A percentile compares a stretch with the other conserved stretches of the same genome.
Conservation (phyloP, 2,113 vertebrate genomes). For the Corythoichthys intestinalis region DNA sequence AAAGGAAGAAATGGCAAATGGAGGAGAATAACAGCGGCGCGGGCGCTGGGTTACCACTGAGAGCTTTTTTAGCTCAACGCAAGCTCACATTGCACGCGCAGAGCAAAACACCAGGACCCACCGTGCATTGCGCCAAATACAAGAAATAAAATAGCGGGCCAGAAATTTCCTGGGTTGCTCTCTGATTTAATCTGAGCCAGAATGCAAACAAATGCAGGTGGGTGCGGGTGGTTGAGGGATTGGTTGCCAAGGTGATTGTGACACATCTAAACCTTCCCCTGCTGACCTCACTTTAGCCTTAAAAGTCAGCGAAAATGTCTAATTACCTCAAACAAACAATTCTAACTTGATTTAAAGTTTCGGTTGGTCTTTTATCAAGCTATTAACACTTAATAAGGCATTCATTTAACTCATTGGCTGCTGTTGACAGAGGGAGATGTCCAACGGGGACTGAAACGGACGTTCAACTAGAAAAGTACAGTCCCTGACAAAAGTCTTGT, state of each 20-base stretch:
- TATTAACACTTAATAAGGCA: not conserved
- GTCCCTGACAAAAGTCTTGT: no score
- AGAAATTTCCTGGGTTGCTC: constrained; percentile 40
- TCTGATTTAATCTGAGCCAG: constrained; percentile 62
- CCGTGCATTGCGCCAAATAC: constrained; percentile 6
- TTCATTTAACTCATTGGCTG: no score
- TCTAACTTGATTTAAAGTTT: not conserved
- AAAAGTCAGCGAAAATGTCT: constrained; percentile 73
- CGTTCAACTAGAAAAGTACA: no score
- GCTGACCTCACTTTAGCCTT: constrained; percentile 77
- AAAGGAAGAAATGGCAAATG: constrained; percentile 49
- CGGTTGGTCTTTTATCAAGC: not conserved
- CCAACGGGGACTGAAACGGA: no score
- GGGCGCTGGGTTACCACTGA: constrained; percentile 32
- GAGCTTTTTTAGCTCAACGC: constrained; percentile 30
- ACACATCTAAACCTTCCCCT: constrained; percentile 71
- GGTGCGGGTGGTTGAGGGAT: constrained; percentile 65
- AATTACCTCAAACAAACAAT: constrained; percentile 46
- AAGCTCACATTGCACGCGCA: constrained; percentile 25
- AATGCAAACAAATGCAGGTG: constrained; percentile 55
- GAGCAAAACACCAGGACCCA: not conserved
- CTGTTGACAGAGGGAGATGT: no score
- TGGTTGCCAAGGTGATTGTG: constrained; percentile 74
- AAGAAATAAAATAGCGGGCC: constrained; percentile 37
- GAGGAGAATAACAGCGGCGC: constrained; percentile 54